These are phyloP conservation scores for Sitta europaea DNA, from an alignment of 2,113 vertebrate species.

Conservation along the genomic window DNA sequence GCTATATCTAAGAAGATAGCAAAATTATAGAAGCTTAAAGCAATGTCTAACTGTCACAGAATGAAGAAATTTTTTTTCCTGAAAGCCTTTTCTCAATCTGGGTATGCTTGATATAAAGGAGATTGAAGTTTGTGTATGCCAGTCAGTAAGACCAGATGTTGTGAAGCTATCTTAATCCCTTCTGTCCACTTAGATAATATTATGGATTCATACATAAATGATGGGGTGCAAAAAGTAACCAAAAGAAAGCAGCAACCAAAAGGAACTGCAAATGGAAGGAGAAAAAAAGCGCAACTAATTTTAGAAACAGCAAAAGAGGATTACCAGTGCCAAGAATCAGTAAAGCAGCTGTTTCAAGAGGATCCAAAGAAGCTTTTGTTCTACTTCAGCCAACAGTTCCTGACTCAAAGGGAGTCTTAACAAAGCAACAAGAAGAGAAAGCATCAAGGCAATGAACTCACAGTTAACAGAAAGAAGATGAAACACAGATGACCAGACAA, in stretches of 20 bases:
- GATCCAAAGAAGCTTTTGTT: neutral
- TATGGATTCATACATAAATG: neutral
- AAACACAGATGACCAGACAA: neutral
- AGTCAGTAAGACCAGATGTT: neutral
- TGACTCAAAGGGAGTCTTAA: neutral
- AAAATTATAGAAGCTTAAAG: neutral
- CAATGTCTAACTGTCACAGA: neutral
- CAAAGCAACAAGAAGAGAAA: neutral
- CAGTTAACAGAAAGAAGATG: neutral
- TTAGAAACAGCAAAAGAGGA: neutral
- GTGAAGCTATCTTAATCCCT: neutral
- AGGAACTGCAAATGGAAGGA: neutral
- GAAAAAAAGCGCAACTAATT: neutral
- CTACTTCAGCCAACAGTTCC: neutral
- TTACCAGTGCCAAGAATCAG: neutral
- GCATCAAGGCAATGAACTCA: neutral
- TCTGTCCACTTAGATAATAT: neutral
- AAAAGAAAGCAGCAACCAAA: neutral
- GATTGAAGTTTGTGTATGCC: neutral
- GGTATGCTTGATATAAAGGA: neutral
- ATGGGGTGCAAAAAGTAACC: neutral
- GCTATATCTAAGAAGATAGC: neutral
- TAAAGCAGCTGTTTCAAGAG: neutral
- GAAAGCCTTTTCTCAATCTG: neutral
- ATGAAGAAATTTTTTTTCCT: neutral